Evolutionary conservation across 2,888 invertebrate species (phyloP), one percentile per base, ranked within the genome.

Genomic region (Schrankia costaestrigalis): DNA sequence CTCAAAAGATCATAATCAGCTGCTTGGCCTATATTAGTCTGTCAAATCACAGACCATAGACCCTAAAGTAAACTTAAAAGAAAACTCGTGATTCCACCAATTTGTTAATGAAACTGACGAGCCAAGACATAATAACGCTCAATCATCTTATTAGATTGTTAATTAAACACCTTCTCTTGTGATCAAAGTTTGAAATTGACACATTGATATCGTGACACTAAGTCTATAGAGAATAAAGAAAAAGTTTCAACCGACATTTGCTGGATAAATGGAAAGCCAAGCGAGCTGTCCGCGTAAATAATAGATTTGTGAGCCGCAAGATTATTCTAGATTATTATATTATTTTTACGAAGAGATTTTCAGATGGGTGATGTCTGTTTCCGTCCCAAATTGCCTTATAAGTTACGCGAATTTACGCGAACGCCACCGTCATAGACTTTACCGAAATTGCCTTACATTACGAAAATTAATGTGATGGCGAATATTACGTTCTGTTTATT

Each of bases 361-460:
- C 30, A 42, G 34, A 36, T 38, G 28, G 28, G 31, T 32, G 26
- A 28, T 32, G 36, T 37, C 47, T 33, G 41, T 47, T 46, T 43
- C 34, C 36, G 40, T 37, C 32, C 30, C 24, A 56, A 45, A 56
- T 52, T 48, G 31, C 30, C 37, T 56, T 53, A 34, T 48, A 48
- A 42, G 40, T 48, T 40, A 48, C 30, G 18, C 26, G n/a, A n/a
- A n/a, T n/a, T n/a, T n/a, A n/a, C n/a, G n/a, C n/a, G n/a, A n/a
- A n/a, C n/a, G n/a, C n/a, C n/a, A n/a, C n/a, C n/a, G n/a, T n/a
- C n/a, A n/a, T n/a, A n/a, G n/a, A n/a, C n/a, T n/a, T n/a, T n/a
- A n/a, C n/a, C n/a, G 13, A 11, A 10, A 3, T 9, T 14, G 22
- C 25, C 34, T 51, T 41, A 44, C 21, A 28, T 54, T 37, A 44